Conservation (phyloP, 1,140 invertebrate genomes). For the Drosophila bipectinata region DNA sequence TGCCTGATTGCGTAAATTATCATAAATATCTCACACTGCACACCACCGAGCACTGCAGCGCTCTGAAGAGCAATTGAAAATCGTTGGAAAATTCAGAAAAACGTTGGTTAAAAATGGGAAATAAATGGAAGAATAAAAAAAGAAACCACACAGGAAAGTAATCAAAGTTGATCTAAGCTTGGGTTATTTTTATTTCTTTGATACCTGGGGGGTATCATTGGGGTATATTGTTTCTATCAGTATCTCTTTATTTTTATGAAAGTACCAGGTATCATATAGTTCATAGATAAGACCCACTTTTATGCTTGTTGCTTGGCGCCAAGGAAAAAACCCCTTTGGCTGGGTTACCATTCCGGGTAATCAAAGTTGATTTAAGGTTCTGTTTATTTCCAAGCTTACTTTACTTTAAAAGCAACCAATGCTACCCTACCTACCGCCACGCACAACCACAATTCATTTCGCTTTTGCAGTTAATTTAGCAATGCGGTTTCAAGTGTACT, state of each 20-base stretch:
- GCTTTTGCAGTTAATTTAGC: conserved; percentile 9
- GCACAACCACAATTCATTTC: conserved; percentile 3
- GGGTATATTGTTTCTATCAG: neutral
- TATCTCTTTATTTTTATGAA: too few relatives aligned
- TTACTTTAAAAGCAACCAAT: neutral
- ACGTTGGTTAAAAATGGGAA: neutral
- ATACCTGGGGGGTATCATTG: neutral
- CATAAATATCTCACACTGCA: conserved; percentile 48
- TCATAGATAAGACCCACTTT: neutral
- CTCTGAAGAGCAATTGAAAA: conserved; percentile 21
- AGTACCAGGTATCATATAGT: neutral
- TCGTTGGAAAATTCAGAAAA: neutral
- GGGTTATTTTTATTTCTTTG: conserved; percentile 3
- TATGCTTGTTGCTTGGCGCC: neutral
- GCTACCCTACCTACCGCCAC: neutral
- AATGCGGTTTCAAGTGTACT: conserved; percentile 3
- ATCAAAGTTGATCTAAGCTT: conserved; percentile 34
- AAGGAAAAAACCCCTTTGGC: neutral
- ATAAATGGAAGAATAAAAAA: neutral
- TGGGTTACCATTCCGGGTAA: conserved; percentile 12
- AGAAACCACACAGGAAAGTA: conserved; percentile 1
- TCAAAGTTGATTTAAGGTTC: conserved; percentile 29
- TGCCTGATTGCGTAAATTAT: conserved; percentile 54
- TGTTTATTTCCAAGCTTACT: neutral
- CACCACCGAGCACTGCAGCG: too few relatives aligned